Conservation (phyloP, 1,140 invertebrate species). For the Dufourea novaeangliae region DNA sequence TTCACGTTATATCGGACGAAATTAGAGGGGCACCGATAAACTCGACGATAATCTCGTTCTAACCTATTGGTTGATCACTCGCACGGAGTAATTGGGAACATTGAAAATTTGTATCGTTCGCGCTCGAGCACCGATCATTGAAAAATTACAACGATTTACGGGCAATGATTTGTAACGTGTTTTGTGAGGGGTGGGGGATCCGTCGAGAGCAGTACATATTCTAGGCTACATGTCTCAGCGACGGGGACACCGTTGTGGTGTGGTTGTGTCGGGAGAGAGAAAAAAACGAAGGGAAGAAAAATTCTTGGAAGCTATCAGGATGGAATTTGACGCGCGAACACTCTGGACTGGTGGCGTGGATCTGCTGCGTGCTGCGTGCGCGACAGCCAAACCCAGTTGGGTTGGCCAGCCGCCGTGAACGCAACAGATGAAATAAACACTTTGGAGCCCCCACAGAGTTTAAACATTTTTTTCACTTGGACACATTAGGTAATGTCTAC, state of each 20-base stretch:
- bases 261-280: too few relatives aligned
- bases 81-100: too few relatives aligned
- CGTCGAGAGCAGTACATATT: too few relatives aligned
- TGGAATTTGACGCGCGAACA: slow-evolving; percentile 19
- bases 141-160: too few relatives aligned
- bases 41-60: background rate
- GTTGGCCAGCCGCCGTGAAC: background rate
- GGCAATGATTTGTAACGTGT: too few relatives aligned
- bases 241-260: background rate
- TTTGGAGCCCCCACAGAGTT: background rate
- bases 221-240: too few relatives aligned
- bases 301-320: slow-evolving; percentile 35
- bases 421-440: background rate
- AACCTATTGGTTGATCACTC: background rate
- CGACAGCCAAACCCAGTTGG: too few relatives aligned
- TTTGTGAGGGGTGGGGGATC: too few relatives aligned
- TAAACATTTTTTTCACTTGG: background rate
- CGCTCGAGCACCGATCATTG: too few relatives aligned
- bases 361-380: background rate
- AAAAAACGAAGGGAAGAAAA: slow-evolving; percentile 18
- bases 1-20: background rate
- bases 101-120: too few relatives aligned
- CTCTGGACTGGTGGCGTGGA: too few relatives aligned
- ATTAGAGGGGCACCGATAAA: background rate
- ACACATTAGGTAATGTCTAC: too few relatives aligned